phyloP scores from a whole-genome alignment of 2,113 vertebrate genomes.

The Alligator mississippiensis region DNA sequence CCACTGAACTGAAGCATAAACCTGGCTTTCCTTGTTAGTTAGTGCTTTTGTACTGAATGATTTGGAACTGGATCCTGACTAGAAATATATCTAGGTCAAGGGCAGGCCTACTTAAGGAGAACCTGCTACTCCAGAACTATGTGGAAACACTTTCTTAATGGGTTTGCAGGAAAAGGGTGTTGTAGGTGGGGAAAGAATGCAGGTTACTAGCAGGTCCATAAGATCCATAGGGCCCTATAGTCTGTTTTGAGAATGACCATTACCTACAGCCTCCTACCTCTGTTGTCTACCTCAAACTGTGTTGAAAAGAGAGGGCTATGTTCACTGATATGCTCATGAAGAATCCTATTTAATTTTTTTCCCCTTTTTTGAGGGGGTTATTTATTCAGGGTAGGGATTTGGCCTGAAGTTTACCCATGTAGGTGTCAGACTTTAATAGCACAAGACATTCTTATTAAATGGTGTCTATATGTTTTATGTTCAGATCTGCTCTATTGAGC shows the following conservation, averaged over 20 bases:
- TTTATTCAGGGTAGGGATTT: neutral
- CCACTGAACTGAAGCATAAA: neutral
- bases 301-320: neutral
- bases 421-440: neutral
- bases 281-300: neutral
- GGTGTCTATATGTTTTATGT: neutral
- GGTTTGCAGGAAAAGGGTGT: neutral
- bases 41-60: neutral
- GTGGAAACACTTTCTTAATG: neutral
- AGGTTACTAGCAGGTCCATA: fast-evolving
- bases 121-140: neutral
- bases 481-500: neutral
- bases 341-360: neutral
- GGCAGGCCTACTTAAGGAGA: neutral
- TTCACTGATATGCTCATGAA: neutral
- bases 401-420: conserved; percentile 24
- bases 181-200: fast-evolving
- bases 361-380: neutral
- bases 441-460: neutral
- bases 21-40: neutral
- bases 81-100: neutral
- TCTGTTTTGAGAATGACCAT: neutral
- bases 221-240: fast-evolving
- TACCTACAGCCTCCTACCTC: neutral
- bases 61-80: neutral